Base-by-base conservation (phyloP, 2,113 vertebrate genomes). In the Periophthalmus modestus region DNA sequence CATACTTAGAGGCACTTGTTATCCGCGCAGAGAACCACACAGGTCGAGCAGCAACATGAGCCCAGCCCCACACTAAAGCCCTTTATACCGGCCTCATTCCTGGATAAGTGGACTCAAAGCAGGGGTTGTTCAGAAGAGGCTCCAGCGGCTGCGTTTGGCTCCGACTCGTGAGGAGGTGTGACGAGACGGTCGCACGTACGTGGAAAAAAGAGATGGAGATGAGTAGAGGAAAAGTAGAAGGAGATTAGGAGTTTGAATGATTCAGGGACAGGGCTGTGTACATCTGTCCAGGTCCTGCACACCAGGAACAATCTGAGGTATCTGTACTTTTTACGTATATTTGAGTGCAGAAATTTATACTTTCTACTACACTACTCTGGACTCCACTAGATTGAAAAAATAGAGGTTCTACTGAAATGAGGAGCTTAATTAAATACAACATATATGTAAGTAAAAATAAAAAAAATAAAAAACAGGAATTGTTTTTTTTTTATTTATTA, bases 41-140 rank as follows among this genome's bases (percentile, higher is more conserved):
- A 74, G 78, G 75, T 75, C 76, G 74, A 57, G 47, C 69, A 82
- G 76, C 77, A 80, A 65, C 52, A 74, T 71, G 74, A 28, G 73
- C 77, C 75, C 71, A n/a, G n/a, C n/a, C n/a, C 59, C 39, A 36
- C 58, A 61, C 67, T 76, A 59, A 78, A 71, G 78, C 62, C 74
- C 68, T 73, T 84, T 83, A 87, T 83, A 71, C 63, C 57, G 83
- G 83, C 81, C 69, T 21, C 78, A 75, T 84, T 77, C 84, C 69
- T 48, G 46, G 48, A 47, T 80, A 59, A 62, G 46, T 74, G 84
- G 83, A 81, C 81, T 84, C 75, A 82, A 78, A 82, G 81, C 80
- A 78, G 76, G 73, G 73, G 58, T 36, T 77, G 72, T 81, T 81
- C 50, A 71, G 61, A 58, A 79, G 59, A 62, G 81, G 84, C 76